Percentiles rank a stretch among this genome's conserved stretches.
Conservation (phyloP, 2,888 invertebrate species). For the Eupithecia subumbrata region DNA sequence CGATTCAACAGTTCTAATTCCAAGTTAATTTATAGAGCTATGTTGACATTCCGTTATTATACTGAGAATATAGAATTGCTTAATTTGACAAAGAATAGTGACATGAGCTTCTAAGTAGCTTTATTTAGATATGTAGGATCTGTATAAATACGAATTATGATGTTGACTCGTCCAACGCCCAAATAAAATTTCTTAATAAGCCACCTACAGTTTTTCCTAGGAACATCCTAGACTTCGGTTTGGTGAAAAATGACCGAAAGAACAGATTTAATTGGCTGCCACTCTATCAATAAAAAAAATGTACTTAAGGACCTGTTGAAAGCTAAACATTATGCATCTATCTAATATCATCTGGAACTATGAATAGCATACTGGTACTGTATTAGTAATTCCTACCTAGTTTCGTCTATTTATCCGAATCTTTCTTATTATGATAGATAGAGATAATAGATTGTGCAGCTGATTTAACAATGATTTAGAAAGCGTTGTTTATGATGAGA, state of each 20-base stretch:
- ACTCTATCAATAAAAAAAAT: neutral
- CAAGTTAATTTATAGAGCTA: slow-evolving; percentile 2
- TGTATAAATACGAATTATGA: neutral
- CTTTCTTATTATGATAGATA: neutral
- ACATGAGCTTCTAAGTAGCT: neutral
- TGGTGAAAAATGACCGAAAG: neutral
- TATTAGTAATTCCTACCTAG: neutral
- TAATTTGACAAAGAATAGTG: neutral
- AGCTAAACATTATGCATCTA: neutral
- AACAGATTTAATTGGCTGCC: neutral
- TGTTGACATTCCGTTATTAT: neutral
- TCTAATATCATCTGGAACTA: neutral
- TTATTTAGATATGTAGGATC: neutral
- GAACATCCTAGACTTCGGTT: neutral
- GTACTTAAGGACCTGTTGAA: neutral
- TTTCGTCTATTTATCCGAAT: neutral
- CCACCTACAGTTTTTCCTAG: neutral
- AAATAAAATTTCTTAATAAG: neutral
- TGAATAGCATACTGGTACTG: neutral
- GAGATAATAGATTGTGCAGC: neutral
- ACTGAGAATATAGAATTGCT: neutral
- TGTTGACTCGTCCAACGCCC: neutral
- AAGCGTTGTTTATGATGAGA: neutral
- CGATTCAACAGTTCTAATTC: slow-evolving; percentile 11
- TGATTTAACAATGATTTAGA: neutral